A percentile compares a stretch with the other conserved stretches of the same genome.
phyloP scores from a whole-genome alignment of 2,797 vertebrate species.

The Pantherophis alleghaniensis region DNA sequence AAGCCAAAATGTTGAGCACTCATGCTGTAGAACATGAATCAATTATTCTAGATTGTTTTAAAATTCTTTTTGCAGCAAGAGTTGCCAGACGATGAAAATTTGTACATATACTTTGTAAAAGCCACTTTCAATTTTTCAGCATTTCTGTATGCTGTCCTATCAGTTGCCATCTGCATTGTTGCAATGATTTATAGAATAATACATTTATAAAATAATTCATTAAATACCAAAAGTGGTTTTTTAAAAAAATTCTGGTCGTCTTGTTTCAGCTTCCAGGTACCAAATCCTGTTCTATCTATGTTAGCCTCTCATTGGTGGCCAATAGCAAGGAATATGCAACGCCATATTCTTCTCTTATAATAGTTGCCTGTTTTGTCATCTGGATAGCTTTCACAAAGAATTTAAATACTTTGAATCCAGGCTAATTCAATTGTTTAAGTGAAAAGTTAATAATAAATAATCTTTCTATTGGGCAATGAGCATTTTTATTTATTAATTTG shows the following conservation, averaged over 20 bases:
- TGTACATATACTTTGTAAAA: neutral
- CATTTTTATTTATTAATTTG: neutral
- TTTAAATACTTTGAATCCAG: neutral
- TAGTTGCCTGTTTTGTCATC: neutral
- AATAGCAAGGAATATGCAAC: neutral
- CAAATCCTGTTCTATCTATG: neutral
- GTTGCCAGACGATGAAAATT: neutral
- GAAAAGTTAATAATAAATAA: neutral
- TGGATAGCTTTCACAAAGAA: neutral
- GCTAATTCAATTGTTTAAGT: neutral
- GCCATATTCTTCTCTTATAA: neutral
- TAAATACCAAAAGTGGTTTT: neutral
- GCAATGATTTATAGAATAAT: rapidly evolving
- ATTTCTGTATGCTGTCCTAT: neutral
- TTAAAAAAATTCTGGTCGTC: too few species aligned
- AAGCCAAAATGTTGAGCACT: neutral
- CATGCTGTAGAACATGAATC: neutral
- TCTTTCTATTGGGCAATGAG: neutral
- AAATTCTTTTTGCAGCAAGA: neutral
- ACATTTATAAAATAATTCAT: too few species aligned
- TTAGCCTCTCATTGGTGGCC: neutral
- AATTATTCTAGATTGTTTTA: neutral
- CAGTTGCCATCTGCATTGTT: neutral
- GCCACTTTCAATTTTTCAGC: neutral
- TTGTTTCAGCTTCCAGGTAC: neutral